Conservation (phyloP, 2,888 invertebrate genomes). For the Thelaira solivaga region DNA sequence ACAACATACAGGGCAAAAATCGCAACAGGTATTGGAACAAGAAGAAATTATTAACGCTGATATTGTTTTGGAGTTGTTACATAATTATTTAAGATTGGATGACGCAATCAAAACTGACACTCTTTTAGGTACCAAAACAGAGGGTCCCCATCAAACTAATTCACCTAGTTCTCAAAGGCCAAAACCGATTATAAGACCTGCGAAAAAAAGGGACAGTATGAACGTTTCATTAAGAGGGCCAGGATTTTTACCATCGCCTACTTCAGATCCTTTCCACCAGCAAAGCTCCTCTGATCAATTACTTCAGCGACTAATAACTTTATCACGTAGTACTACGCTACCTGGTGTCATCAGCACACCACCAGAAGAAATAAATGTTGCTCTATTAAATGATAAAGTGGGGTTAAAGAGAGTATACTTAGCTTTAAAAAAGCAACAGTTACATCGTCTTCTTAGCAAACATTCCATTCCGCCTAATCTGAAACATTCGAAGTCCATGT, state of each 20-base stretch:
- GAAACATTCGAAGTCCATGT: conserved; percentile 67
- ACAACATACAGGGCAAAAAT: conserved; percentile 62
- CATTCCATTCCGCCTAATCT: conserved; percentile 67
- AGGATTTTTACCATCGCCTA: conserved; percentile 61
- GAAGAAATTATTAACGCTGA: conserved; percentile 66
- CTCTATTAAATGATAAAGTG: conserved; percentile 85
- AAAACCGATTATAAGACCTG: background rate
- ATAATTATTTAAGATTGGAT: conserved; percentile 69
- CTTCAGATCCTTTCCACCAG: conserved; percentile 47
- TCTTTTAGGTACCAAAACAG: conserved; percentile 70
- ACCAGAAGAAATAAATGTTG: conserved; percentile 82
- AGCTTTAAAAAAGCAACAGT: conserved; percentile 73
- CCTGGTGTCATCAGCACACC: conserved; percentile 70
- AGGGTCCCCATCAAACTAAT: conserved; percentile 72
- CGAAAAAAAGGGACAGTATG: background rate
- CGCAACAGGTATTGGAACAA: conserved; percentile 52
- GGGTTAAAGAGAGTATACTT: conserved; percentile 80
- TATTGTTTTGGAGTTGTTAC: conserved; percentile 70
- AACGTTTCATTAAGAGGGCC: conserved; percentile 56
- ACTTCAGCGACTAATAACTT: conserved; percentile 66
- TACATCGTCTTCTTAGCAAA: conserved; percentile 71
- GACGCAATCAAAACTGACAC: conserved; percentile 71
- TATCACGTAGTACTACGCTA: conserved; percentile 63
- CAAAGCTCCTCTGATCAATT: conserved; percentile 66
- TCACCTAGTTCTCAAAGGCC: conserved; percentile 73